These are phyloP conservation scores for Dendrocopos noguchii DNA, from an alignment of 2,113 vertebrate species.

Conservation along the genomic window DNA sequence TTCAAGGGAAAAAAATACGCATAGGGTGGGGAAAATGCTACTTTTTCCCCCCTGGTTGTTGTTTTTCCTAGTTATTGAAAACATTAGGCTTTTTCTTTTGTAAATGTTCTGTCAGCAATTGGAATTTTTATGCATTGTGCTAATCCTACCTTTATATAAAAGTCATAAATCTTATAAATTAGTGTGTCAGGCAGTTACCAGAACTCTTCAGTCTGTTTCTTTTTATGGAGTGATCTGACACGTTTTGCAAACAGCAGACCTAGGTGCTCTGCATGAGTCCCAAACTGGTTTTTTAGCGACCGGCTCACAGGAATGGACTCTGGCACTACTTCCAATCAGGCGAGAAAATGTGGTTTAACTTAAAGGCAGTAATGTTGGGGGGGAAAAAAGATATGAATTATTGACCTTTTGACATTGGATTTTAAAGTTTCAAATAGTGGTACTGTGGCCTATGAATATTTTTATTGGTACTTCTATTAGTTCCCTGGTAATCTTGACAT, in stretches of 20 bases:
- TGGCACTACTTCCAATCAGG: neutral
- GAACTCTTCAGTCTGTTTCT: conserved; percentile 62
- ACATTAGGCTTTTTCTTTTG: neutral
- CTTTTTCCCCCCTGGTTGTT: neutral
- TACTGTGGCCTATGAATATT: neutral
- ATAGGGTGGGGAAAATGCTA: neutral
- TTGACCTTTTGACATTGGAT: conserved; percentile 41
- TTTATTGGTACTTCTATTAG: conserved; percentile 45
- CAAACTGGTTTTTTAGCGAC: conserved; percentile 38
- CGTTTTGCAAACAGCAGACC: conserved; percentile 32
- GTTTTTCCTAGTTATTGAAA: neutral
- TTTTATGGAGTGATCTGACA: conserved; percentile 63
- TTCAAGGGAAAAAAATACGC: neutral
- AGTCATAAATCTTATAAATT: conserved; percentile 64
- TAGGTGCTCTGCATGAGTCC: conserved; percentile 39
- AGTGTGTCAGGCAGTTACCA: conserved; percentile 52
- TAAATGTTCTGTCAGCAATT: conserved; percentile 22
- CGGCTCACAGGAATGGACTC: conserved; percentile 42
- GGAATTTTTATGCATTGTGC: conserved; percentile 44
- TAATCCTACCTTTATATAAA: conserved; percentile 61
- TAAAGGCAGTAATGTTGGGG: conserved; percentile 11
- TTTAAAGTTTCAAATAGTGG: conserved; percentile 15
- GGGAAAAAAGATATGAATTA: conserved; percentile 1
- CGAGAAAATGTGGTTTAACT: conserved; percentile 49
- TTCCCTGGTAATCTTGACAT: neutral